Base-by-base conservation (phyloP, 2,888 invertebrate genomes). In the Odontothrips loti region DNA sequence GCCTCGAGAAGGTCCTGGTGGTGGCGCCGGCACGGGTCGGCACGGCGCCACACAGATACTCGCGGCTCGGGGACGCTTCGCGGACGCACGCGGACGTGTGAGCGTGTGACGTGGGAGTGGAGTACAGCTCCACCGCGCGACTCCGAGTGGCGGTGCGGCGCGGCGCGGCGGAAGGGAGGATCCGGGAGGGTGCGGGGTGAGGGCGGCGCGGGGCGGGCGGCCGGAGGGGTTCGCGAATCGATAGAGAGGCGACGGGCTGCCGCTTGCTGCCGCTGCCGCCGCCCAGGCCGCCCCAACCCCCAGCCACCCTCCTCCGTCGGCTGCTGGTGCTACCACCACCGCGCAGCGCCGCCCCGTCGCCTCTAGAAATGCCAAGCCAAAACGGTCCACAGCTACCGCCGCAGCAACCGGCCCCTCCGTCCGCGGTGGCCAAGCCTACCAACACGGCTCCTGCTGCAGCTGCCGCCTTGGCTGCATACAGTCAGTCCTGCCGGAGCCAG, bases 141-240 rank as follows among this genome's bases (percentile, higher is more conserved):
- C n/a, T n/a, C 58, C n/a, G 58, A 58, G 58, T n/a, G 58, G 20
- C 58, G n/a, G 20, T 58, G 58, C 20, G 20, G 58, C n/a, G 20
- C 58, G 58, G 58, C 58, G 58, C n/a, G 20, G 58, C 58, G 15
- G 17, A 6, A 15, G 20, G 20, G 17, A 58, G 58, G 6, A n/a
- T 20, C 20, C 6, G n/a, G 58, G 58, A n/a, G 58, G n/a, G 58
- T 23, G 47, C 47, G 34, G n/a, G n/a, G 43, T 29, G 63, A 47
- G 79, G 63, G 68, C 23, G 58, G 79, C 20, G 79, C 15, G 81
- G 63, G 80, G 58, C 47, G 79, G 78, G 80, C 81, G 81, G 68
- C 23, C 23, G 68, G 68, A 27, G 11, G 27, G 27, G 68, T 75
- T 27, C 68, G 68, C 68, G 68, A 75, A 75, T 75, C 68, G 68